A percentile compares a stretch with the other conserved stretches of the same genome.
Conservation (phyloP, 2,113 vertebrate genomes). For the Trogon melanurus region DNA sequence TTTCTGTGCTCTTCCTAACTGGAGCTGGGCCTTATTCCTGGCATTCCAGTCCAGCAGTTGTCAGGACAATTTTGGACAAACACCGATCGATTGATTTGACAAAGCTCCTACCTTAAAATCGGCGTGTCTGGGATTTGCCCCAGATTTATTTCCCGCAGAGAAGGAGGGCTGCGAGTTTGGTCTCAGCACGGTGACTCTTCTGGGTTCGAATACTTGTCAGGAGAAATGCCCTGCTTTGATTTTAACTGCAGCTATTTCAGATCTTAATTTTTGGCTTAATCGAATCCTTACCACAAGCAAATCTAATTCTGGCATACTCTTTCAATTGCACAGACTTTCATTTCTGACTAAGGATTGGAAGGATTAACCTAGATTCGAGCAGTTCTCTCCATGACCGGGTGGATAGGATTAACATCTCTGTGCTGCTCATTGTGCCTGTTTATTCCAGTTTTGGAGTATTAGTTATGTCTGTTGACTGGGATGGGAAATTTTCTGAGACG, state of each 20-base stretch:
- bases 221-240: background rate
- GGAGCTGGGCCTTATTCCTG: background rate
- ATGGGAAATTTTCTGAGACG: background rate
- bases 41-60: background rate
- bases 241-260: slow-evolving; percentile 47
- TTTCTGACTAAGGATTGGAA: slow-evolving; percentile 55
- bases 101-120: background rate
- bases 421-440: background rate
- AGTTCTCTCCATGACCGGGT: slow-evolving; percentile 6
- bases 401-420: slow-evolving; percentile 14
- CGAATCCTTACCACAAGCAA: slow-evolving; percentile 14
- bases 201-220: slow-evolving; percentile 5
- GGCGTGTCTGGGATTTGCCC: background rate
- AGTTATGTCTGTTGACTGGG: background rate
- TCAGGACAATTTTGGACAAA: background rate
- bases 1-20: background rate
- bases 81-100: background rate
- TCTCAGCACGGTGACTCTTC: background rate
- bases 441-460: background rate
- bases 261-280: slow-evolving; percentile 57
- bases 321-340: slow-evolving; percentile 34
- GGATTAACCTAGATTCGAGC: slow-evolving; percentile 49
- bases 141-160: slow-evolving; percentile 19
- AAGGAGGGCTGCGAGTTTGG: background rate
- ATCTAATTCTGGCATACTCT: slow-evolving; percentile 41